Conservation (phyloP, 1,140 invertebrate genomes). For the Drosophila malerkotliana region DNA sequence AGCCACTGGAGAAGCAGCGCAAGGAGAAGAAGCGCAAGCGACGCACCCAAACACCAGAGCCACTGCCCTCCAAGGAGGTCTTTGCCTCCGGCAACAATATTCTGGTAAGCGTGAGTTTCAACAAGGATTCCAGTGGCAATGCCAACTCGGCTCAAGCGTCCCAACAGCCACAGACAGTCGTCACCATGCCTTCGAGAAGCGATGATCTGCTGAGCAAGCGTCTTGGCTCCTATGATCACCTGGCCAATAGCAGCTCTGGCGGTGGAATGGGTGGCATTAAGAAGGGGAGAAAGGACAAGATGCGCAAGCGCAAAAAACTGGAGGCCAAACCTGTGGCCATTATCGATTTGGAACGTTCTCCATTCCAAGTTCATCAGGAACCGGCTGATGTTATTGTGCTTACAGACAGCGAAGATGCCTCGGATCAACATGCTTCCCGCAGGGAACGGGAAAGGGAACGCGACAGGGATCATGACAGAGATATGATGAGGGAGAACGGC, state of each 20-base stretch:
- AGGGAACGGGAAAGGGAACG: constrained; percentile 21
- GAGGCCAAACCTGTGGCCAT: constrained; percentile 90
- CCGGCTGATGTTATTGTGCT: constrained; percentile 92
- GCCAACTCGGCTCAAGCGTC: constrained; percentile 54
- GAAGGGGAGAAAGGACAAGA: constrained; percentile 59
- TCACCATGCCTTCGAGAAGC: constrained; percentile 66
- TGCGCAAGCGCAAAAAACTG: constrained; percentile 83
- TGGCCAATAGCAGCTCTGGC: constrained; percentile 3
- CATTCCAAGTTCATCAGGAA: constrained; percentile 91
- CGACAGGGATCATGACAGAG: constrained; percentile 33
- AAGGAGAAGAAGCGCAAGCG: constrained; percentile 87
- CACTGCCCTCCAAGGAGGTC: constrained; percentile 92
- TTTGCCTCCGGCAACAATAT: constrained; percentile 96
- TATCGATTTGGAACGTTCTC: constrained; percentile 93
- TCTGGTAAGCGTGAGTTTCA: constrained; percentile 95
- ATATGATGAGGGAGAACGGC: constrained; percentile 50
- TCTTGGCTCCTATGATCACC: constrained; percentile 64
- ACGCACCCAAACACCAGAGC: constrained; percentile 85
- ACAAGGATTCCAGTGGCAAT: constrained; percentile 85
- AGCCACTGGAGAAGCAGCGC: constrained; percentile 84
- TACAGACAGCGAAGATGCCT: constrained; percentile 90
- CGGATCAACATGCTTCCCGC: constrained; percentile 40
- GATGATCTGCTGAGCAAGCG: constrained; percentile 68
- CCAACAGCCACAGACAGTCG: constrained; percentile 61
- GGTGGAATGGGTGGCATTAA: constrained; percentile 23